phyloP scores from a whole-genome alignment of 2,888 invertebrate genomes.

The Tubulanus polymorphus region DNA sequence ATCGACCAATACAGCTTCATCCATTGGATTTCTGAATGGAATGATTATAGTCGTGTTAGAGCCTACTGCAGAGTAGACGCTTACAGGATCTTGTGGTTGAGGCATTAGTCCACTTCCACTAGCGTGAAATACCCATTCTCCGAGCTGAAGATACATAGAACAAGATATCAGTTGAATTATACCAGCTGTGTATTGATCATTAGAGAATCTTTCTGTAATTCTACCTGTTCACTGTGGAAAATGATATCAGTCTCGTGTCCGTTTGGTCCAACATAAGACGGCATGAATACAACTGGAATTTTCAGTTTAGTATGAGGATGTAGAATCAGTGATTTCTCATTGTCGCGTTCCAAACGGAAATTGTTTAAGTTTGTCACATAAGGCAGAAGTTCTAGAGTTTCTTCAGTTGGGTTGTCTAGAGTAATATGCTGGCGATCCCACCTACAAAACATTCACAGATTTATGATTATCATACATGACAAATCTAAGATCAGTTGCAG shows the following conservation, averaged over 20 bases:
- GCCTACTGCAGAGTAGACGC: slow-evolving; percentile 41
- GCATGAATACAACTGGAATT: slow-evolving; percentile 50
- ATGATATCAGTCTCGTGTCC: slow-evolving; percentile 44
- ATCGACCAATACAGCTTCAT: slow-evolving; percentile 41
- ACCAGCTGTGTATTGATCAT: no score
- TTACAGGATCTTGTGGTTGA: slow-evolving; percentile 45
- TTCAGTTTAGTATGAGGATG: slow-evolving; percentile 30
- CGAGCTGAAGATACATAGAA: slow-evolving; percentile 33
- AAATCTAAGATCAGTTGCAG: not conserved
- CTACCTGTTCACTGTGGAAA: slow-evolving; percentile 48
- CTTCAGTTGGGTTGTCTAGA: slow-evolving; percentile 48
- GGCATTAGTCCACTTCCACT: slow-evolving; percentile 46
- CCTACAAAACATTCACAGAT: slow-evolving; percentile 18
- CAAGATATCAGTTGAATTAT: no score
- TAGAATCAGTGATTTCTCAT: slow-evolving; percentile 36
- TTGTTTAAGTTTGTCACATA: slow-evolving; percentile 48
- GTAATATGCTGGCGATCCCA: slow-evolving; percentile 42
- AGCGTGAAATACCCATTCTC: slow-evolving; percentile 48
- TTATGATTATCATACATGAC: not conserved
- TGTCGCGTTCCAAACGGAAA: slow-evolving; percentile 45
- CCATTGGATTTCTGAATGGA: slow-evolving; percentile 51
- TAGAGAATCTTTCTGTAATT: no score
- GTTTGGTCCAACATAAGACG: slow-evolving; percentile 44
- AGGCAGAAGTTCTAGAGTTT: slow-evolving; percentile 41
- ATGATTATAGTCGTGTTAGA: slow-evolving; percentile 50